Evolutionary conservation across 2,113 vertebrate species (phyloP).

Genomic region (Acrocephalus arundinaceus): DNA sequence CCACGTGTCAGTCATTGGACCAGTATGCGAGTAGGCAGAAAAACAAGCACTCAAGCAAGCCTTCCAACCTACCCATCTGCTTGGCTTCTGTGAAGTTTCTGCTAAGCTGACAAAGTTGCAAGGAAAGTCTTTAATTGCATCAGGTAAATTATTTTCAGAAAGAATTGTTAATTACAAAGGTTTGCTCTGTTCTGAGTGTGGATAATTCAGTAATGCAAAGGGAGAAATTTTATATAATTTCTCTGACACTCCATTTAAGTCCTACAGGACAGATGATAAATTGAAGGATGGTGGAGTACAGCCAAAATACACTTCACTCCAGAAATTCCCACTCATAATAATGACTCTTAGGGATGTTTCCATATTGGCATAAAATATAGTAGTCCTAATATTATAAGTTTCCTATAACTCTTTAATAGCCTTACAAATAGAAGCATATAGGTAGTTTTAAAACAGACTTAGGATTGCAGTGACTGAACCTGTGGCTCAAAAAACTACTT

Average conservation of each 20-base stretch:
- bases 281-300: background rate
- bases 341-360: background rate
- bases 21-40: background rate
- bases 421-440: background rate
- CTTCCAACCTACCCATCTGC: slow-evolving; percentile 26
- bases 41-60: background rate
- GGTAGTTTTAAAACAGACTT: background rate
- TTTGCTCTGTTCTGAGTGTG: background rate
- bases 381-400: background rate
- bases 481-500: background rate
- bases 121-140: background rate
- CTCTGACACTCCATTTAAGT: background rate
- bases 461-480: background rate
- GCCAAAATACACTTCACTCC: background rate
- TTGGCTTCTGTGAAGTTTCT: background rate
- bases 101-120: background rate
- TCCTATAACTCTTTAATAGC: background rate
- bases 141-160: background rate
- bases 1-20: background rate
- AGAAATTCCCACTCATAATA: background rate
- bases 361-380: background rate
- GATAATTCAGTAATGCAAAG: background rate
- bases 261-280: background rate
- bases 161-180: background rate
- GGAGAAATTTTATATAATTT: background rate